Base-by-base conservation (phyloP, 2,113 vertebrate species). In the Cyprinus carpio region DNA sequence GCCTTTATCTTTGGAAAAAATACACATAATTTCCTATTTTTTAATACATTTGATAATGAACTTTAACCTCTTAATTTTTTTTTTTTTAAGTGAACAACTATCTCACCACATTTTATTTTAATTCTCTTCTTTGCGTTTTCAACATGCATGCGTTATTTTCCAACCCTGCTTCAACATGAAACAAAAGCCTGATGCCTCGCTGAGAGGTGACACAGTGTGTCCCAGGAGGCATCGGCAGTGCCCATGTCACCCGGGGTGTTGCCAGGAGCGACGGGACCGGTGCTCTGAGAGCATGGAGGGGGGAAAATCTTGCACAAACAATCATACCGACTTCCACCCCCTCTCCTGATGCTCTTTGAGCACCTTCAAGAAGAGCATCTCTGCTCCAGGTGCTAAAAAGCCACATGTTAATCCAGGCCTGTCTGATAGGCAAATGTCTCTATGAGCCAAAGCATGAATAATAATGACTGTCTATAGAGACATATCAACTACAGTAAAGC, bases 181-280 rank as follows among this genome's bases (percentile, higher is more conserved):
- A 88, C 69, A 64, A 84, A 77, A 75, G 81, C 75, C 25, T 58
- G 62, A 72, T 54, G 76, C 60, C 65, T 83, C 65, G 13, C 58
- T 71, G 81, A 60, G 83, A 84, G 81, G 85, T 85, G 89, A 86
- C 84, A 81, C 85, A 69, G 56, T 16, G 51, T 81, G 49, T 87
- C 89, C 82, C 86, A 37, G 31, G 88, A 88, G 86, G 88, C n/a
- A 18, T 43, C 31, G 6, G 29, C 82, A 65, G 75, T 75, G 72
- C 87, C 87, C 85, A 56, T 56, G 84, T 90, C 90, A 90, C 88
- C 88, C 76, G 85, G 83, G 86, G 92, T 91, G 92, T 90, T 88
- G 91, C 91, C 91, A 90, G 88, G 88, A 92, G 91, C 89, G 77
- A 89, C 76, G 56, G 89, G 83, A 82, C 69, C 40, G 62, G 69